phyloP scores from a whole-genome alignment of 2,888 invertebrate genomes.

The Micoletzkya japonica region DNA sequence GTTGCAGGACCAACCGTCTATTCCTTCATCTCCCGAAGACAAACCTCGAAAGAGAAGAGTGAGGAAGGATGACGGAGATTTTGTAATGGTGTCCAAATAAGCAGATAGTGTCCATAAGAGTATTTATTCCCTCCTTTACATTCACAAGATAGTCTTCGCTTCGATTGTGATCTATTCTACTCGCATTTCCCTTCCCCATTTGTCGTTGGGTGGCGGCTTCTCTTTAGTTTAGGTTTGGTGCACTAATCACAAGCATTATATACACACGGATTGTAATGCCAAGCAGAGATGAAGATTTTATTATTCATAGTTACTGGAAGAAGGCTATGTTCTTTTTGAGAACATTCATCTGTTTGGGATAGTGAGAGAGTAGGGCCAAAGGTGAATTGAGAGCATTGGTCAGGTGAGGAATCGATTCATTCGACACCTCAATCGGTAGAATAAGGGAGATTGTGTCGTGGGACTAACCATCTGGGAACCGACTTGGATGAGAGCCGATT shows the following conservation, averaged over 20 bases:
- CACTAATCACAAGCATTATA: no score
- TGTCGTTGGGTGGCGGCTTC: background rate
- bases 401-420: background rate
- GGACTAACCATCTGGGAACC: background rate
- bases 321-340: slow-evolving; percentile 14
- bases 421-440: background rate
- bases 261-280: background rate
- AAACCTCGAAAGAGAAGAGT: slow-evolving; percentile 14
- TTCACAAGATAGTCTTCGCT: background rate
- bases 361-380: background rate
- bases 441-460: no score
- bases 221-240: background rate
- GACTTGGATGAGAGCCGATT: slow-evolving; percentile 4
- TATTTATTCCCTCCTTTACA: background rate
- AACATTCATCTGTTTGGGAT: background rate
- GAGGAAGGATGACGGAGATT: slow-evolving; percentile 22
- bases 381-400: slow-evolving; percentile 21
- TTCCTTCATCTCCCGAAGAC: background rate
- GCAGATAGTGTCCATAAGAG: background rate
- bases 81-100: slow-evolving; percentile 24
- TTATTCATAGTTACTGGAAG: slow-evolving; percentile 13
- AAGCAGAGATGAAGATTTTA: background rate
- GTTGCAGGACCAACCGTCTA: no score
- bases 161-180: background rate
- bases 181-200: background rate